These are phyloP conservation scores for Syngnathus typhle DNA, from an alignment of 2,113 vertebrate genomes.

Conservation along the genomic window DNA sequence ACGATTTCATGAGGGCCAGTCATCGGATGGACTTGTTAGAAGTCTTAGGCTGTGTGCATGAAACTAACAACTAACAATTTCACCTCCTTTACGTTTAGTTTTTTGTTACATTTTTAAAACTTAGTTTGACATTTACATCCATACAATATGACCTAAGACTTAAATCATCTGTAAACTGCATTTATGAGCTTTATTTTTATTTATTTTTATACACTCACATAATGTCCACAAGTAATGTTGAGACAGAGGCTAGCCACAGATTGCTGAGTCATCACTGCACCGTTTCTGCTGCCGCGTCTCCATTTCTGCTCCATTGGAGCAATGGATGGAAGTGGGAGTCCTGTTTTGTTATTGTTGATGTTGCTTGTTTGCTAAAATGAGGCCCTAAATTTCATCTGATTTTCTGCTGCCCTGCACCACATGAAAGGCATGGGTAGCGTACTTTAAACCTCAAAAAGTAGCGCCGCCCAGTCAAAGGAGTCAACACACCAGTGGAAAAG, in stretches of 20 bases:
- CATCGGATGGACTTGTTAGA: neutral
- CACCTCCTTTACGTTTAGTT: neutral
- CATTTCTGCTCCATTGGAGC: constrained; percentile 39
- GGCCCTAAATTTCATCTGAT: constrained; percentile 45
- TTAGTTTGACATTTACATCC: neutral
- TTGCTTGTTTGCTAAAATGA: constrained; percentile 29
- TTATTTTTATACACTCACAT: constrained; percentile 22
- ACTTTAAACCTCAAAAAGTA: constrained; percentile 35
- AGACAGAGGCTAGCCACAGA: constrained; percentile 42
- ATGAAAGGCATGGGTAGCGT: constrained; percentile 48
- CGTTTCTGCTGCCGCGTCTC: constrained; percentile 40
- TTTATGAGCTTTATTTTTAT: constrained; percentile 21
- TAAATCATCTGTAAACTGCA: neutral
- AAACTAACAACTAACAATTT: neutral
- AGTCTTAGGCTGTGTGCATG: neutral
- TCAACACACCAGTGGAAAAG: constrained; percentile 33
- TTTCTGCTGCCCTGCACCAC: constrained; percentile 57
- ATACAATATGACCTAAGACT: neutral
- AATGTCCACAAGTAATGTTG: constrained; percentile 8
- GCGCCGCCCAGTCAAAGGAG: constrained; percentile 19
- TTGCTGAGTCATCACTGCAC: constrained; percentile 62
- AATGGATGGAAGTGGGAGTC: constrained; percentile 1
- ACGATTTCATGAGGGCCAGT: constrained; percentile 4
- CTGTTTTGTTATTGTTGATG: constrained; percentile 11
- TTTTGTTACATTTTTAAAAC: neutral